These are phyloP conservation scores for Saxicola maurus DNA, from an alignment of 2,797 vertebrate species.

Conservation along the genomic window DNA sequence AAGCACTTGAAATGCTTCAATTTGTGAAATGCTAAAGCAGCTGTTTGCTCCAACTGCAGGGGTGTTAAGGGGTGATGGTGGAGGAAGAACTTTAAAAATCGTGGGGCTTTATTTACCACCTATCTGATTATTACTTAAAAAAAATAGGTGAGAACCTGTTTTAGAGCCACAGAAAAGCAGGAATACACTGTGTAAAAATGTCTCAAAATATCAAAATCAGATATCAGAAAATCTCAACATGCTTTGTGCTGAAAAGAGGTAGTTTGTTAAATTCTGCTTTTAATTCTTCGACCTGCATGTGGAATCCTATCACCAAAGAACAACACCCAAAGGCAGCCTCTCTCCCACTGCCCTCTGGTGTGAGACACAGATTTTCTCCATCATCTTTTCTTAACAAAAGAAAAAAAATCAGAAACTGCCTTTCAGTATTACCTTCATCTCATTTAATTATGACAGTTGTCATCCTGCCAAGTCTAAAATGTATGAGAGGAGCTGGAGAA, in stretches of 20 bases:
- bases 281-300: not conserved
- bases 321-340: not conserved
- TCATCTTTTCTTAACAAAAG: not conserved
- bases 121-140: not conserved
- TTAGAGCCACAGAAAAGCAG: not conserved
- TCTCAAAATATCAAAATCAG: not conserved
- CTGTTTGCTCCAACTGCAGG: not conserved
- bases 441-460: slow-evolving; percentile 16
- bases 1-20: not conserved
- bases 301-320: not conserved
- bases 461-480: slow-evolving; percentile 19
- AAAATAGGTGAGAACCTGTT: not conserved
- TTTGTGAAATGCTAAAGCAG: not conserved
- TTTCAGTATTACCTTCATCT: slow-evolving; percentile 4
- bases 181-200: not conserved
- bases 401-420: not conserved
- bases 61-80: not conserved
- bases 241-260: not conserved
- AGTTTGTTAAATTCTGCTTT: not conserved
- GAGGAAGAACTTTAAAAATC: not conserved
- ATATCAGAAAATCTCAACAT: not conserved
- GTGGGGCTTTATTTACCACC: not conserved
- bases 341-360: not conserved
- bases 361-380: not conserved
- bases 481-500: not conserved